Evolutionary conservation across 2,888 invertebrate species (phyloP).

Genomic region (Drosophila rellima): DNA sequence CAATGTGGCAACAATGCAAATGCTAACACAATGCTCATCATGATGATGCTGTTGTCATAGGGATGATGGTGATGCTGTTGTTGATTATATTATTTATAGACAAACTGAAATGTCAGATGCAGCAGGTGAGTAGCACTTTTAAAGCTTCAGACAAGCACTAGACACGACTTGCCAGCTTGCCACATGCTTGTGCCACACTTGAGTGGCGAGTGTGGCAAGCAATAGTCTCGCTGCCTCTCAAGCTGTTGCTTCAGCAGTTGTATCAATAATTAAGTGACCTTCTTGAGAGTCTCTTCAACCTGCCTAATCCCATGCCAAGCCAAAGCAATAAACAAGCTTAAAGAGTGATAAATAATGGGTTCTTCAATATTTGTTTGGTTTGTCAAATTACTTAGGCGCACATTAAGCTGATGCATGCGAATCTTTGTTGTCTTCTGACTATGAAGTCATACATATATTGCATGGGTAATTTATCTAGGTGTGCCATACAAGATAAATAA

Average conservation of each 20-base stretch:
- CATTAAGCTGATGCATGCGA: conserved; percentile 19
- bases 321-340: conserved; percentile 10
- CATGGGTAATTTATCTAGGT: conserved; percentile 15
- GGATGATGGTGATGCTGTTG: conserved; percentile 32
- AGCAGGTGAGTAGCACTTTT: conserved; percentile 72
- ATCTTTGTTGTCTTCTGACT: conserved; percentile 10
- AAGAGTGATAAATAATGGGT: conserved; percentile 24
- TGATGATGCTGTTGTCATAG: conserved; percentile 24
- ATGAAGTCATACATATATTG: conserved; percentile 4
- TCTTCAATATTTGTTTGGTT: conserved; percentile 27
- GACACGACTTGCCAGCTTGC: conserved; percentile 39
- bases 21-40: conserved; percentile 55
- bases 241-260: conserved; percentile 31
- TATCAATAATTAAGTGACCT: conserved; percentile 38
- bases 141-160: conserved; percentile 59
- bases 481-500: conserved; percentile 11
- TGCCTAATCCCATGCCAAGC: conserved; percentile 13
- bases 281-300: conserved; percentile 18
- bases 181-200: conserved; percentile 25
- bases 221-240: conserved; percentile 18
- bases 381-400: conserved; percentile 13
- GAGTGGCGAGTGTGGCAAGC: conserved; percentile 30
- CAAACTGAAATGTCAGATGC: conserved; percentile 53
- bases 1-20: conserved; percentile 59
- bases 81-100: conserved; percentile 44